Percentiles rank a stretch among this genome's conserved stretches.
phyloP scores from a whole-genome alignment of 2,113 vertebrate species.

The Brienomyrus longianalis region DNA sequence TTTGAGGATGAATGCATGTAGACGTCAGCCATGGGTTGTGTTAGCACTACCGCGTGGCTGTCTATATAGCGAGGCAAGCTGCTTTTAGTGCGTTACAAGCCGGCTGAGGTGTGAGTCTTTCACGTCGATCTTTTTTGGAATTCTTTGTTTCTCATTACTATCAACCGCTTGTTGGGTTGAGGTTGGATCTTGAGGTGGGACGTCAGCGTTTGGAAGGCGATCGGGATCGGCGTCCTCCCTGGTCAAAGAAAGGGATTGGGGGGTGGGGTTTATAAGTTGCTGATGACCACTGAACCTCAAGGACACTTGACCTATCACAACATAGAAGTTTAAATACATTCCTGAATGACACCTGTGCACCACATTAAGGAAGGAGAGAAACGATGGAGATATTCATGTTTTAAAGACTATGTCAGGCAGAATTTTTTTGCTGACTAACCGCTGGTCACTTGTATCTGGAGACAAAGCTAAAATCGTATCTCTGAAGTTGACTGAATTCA shows the following conservation, averaged over 20 bases:
- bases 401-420: not conserved
- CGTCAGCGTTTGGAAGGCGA: slow-evolving; percentile 16
- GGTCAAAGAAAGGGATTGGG: not conserved
- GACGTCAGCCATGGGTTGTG: not conserved
- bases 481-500: not conserved
- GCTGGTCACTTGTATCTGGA: not conserved
- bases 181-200: not conserved
- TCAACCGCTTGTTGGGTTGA: slow-evolving; percentile 1
- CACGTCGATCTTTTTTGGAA: not conserved
- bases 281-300: not conserved
- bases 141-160: not conserved
- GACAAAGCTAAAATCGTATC: not conserved
- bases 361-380: not conserved
- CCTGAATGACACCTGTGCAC: not conserved
- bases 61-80: not conserved
- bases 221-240: slow-evolving; percentile 12
- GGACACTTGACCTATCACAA: not conserved
- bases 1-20: slow-evolving; percentile 35
- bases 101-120: slow-evolving; percentile 14
- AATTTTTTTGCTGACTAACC: not conserved
- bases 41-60: not conserved
- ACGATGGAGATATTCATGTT: not conserved
- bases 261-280: not conserved
- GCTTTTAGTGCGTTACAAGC: slow-evolving; percentile 7
- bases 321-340: not conserved